A percentile compares a stretch with the other conserved stretches of the same genome.
These are phyloP conservation scores for Lasioglossum figueresi DNA, from an alignment of 2,888 invertebrate species.

Conservation along the genomic window DNA sequence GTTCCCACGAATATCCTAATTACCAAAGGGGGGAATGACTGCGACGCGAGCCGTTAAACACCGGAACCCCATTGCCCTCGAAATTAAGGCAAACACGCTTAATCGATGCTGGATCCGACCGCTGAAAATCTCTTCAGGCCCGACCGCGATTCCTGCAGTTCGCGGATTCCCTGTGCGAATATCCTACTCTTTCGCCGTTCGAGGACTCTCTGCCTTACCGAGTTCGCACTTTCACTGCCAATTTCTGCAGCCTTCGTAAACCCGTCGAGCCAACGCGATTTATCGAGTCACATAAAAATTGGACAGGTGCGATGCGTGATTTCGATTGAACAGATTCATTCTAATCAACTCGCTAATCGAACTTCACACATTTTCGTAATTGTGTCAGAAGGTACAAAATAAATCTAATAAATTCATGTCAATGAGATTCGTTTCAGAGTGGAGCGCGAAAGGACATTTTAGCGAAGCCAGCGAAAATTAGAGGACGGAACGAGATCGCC, in stretches of 20 bases:
- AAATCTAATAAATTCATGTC: too few relatives aligned
- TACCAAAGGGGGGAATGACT: constrained; percentile 58
- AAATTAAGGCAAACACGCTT: constrained; percentile 7
- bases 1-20: constrained; percentile 70
- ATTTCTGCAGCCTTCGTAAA: background rate
- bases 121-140: constrained; percentile 8
- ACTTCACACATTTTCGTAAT: too few relatives aligned
- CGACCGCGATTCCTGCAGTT: background rate
- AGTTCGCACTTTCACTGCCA: background rate
- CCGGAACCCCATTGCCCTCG: constrained; percentile 37
- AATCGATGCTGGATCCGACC: constrained; percentile 29
- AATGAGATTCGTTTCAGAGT: background rate
- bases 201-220: background rate
- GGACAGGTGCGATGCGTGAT: too few relatives aligned
- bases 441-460: background rate
- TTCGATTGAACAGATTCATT: too few relatives aligned
- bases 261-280: background rate
- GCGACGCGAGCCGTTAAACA: constrained; percentile 47
- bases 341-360: too few relatives aligned
- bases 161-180: background rate
- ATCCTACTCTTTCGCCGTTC: background rate
- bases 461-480: background rate
- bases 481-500: background rate
- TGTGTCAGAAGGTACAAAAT: too few relatives aligned
- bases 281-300: too few relatives aligned